Conservation (phyloP, 2,797 vertebrate species). For the Eulemur mongoz region DNA sequence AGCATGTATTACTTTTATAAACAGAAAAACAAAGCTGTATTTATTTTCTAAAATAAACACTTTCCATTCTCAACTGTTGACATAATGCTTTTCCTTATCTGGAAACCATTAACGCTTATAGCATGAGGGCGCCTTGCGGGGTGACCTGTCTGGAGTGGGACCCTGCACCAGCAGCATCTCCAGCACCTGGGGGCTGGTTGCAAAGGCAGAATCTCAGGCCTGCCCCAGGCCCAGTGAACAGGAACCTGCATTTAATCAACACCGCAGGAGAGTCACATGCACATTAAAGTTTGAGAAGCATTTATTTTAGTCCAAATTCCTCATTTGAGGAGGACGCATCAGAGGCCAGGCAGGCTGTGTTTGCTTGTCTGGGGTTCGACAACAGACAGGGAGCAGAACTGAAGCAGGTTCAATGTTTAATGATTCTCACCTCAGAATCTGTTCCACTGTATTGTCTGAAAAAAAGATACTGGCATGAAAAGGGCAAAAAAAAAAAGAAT, state of each 20-base stretch:
- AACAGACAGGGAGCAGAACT: neutral
- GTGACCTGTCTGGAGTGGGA: neutral
- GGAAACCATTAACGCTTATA: neutral
- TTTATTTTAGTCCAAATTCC: neutral
- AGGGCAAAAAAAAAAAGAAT: neutral
- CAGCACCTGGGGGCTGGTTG: neutral
- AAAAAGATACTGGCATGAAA: neutral
- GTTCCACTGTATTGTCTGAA: neutral
- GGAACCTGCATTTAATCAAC: neutral
- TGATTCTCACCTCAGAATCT: neutral
- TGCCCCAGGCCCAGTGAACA: neutral
- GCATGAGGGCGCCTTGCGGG: too few relatives aligned
- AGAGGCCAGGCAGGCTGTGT: neutral
- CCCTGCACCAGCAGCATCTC: fast-evolving
- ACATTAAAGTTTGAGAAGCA: neutral
- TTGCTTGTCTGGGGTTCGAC: neutral
- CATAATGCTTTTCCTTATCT: neutral
- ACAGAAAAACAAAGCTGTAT: neutral
- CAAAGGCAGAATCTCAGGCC: neutral
- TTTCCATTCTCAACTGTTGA: neutral
- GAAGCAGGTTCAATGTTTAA: neutral
- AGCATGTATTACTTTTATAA: neutral
- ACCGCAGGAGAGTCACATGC: fast-evolving
- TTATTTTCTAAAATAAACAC: neutral
- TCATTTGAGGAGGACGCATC: neutral